Base-by-base conservation (phyloP, 1,140 invertebrate genomes). In the Panagrolaimus sp. region DNA sequence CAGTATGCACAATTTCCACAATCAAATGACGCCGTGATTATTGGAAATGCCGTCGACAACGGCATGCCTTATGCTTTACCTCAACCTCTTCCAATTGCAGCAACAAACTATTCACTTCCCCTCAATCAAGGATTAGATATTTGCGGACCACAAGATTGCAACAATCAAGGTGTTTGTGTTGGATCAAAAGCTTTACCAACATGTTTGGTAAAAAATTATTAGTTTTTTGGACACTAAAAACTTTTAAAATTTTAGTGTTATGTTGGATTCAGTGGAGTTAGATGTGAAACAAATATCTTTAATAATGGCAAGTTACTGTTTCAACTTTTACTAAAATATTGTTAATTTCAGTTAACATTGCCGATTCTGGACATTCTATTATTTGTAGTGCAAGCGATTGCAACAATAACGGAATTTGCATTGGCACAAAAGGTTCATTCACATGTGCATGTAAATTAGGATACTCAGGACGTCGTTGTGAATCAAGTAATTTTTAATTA, bases 391-490 rank as follows among this genome's bases (percentile, higher is more conserved):
- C 71, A 14, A 69, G 67, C 48, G 73, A 76, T 28, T 76, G 74
- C 52, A 76, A 70, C 65, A 75, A 75, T 32, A 74, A 75, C 17
- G 74, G 74, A n/a, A 48, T 75, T 24, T 76, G 74, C 48, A 15
- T 76, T 8, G 74, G 74, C 1, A 74, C 67, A 0, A 76, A 76
- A 28, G 66, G 52, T 15, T 64, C 71, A 24, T 76, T 72, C 65
- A 62, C 43, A 10, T 76, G 74, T 66, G 71, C 71, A 3, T 76
- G 74, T 55, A 72, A 76, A 62, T 63, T 76, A 4, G 74, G 74
- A 55, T 76, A 67, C 58, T 72, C 67, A 67, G 74, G 74, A 14
- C 48, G 64, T n/a, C 63, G 65, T 24, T 76, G 74, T 26, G 74
- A 76, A 47, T 69, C 45, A 15, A 73, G 72, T 73, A 73, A 15